Evolutionary conservation across 2,797 vertebrate species (phyloP), one percentile per base, ranked within the genome.

Genomic region (Phaenicophaeus curvirostris): DNA sequence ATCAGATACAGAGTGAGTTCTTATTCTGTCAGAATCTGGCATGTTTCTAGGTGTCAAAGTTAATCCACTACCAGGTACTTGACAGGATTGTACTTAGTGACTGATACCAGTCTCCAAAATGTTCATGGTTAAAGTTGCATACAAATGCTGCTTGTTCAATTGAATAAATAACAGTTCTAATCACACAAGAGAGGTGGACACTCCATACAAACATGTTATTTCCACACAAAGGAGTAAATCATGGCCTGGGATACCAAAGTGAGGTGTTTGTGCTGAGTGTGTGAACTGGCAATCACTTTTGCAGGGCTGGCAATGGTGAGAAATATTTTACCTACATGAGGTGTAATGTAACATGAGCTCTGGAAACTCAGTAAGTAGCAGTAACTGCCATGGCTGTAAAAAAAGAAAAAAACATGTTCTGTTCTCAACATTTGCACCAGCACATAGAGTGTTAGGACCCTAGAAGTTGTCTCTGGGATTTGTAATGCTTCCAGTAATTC

Each of bases 1-100:
- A 87, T 8, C 88, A 79, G 76, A 90, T 95, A 95, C 93, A 96
- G 90, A 96, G 76, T 33, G 6, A 95, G 95, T 96, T 97, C 94
- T 97, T 95, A 96, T 89, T 97, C 95, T 97, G 95, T 95, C 94
- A 96, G 90, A 94, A 94, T 96, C 2, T 96, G 96, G 96, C 94
- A 48, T 97, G 96, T 96, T 96, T 96, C 89, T 97, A 94, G 89
- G 79, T 96, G 97, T 97, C 96, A 96, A 42, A 93, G 92, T 96
- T 97, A 97, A 97, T 97, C 96, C 95, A 96, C 95, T 96, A 95
- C 96, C 96, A 96, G 90, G 73, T 96, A 94, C 96, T 93, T 97
- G 96, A 97, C 96, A 95, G 74, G 81, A 86, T 91, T 83, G 94
- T 90, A 93, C 79, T 97, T 95, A 93, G 94, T 83, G 87, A 57